Base-by-base conservation (phyloP, 2,888 invertebrate genomes). In the Drosophila engyochracea region DNA sequence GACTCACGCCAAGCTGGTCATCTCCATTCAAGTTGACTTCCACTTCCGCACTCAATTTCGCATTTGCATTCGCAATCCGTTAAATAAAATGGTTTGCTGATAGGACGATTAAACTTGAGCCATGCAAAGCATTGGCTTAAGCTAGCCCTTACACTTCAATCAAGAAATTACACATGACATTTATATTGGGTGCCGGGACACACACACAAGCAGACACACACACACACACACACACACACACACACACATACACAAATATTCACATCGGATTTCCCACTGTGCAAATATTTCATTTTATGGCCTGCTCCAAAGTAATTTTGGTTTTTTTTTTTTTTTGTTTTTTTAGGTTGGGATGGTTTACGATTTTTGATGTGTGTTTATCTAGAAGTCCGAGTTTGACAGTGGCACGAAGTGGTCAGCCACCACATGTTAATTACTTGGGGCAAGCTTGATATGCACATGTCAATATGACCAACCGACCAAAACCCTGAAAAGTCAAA, bases 131-230 rank as follows among this genome's bases (percentile, higher is more conserved):
- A 51, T 51, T 54, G 41, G n/a, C 53, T 65, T 62, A 54, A 37
- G 73, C 66, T 6, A n/a, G 39, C 33, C 66, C 71, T 69, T 60
- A 67, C 71, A 79, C 83, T 77, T 85, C 77, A 83, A 88, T 88
- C 88, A 88, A 77, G 73, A 74, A 82, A 74, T 80, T 83, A 77
- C 80, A 78, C 80, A 72, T 67, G 60, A 71, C 72, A 83, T 87
- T 83, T 69, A 81, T 74, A 79, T 81, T 80, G 59, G 52, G 53
- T 49, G 57, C 44, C 49, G 54, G 51, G 25, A 55, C 58, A 31
- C 60, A 64, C 59, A 30, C 63, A 37, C 53, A 19, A 41, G 37
- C 53, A 63, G 57, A 25, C 58, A 47, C 61, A 49, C 37, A 57
- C 47, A 28, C 28, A 10, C 39, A 55, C 58, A 28, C 60, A 64